Evolutionary conservation across 2,113 vertebrate species (phyloP).

Genomic region (Aptenodytes forsteri): DNA sequence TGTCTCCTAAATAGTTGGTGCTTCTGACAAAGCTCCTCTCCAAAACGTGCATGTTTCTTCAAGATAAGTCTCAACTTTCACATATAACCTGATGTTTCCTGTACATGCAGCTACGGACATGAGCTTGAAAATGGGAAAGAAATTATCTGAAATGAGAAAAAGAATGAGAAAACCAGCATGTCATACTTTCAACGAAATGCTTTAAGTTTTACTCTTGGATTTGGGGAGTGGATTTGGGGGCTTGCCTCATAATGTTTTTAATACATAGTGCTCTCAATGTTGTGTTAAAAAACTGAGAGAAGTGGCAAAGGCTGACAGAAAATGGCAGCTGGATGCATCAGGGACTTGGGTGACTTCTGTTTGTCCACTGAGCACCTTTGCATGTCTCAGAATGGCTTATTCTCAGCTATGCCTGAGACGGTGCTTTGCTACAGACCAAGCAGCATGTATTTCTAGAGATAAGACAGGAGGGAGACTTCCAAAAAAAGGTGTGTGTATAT

Average conservation of each 20-base stretch:
- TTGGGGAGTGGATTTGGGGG: neutral
- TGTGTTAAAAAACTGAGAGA: neutral
- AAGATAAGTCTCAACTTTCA: neutral
- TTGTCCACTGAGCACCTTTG: neutral
- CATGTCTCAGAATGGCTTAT: neutral
- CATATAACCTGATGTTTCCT: neutral
- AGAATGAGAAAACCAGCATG: neutral
- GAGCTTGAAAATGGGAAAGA: neutral
- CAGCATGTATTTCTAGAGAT: neutral
- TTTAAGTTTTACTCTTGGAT: neutral
- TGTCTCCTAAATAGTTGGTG: neutral
- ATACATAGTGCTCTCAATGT: neutral
- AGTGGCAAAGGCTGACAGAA: neutral
- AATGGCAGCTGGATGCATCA: neutral
- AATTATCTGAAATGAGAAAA: neutral
- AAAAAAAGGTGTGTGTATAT: neutral
- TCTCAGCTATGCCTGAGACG: neutral
- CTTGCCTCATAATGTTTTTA: neutral
- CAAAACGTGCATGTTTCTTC: neutral
- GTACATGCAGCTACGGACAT: rapidly evolving
- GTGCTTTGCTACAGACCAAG: neutral
- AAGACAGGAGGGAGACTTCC: neutral
- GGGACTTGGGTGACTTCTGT: neutral
- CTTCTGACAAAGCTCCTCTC: neutral
- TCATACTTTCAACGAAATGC: neutral